Base-by-base conservation (phyloP, 2,113 vertebrate species). In the Tyrannus savana region DNA sequence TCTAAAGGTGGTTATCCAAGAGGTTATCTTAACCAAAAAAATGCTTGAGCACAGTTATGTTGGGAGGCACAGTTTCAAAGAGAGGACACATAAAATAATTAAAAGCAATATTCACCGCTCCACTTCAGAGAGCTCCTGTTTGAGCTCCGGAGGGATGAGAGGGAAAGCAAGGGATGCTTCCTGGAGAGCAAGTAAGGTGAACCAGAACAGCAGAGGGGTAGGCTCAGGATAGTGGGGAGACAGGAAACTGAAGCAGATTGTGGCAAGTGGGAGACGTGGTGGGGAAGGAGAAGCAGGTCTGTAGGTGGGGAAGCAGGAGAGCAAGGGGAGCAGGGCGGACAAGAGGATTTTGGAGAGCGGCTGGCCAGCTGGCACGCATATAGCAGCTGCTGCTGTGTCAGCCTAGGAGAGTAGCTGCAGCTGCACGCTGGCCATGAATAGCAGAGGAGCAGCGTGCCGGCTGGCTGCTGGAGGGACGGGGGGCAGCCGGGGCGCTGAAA, bases 331-430 rank as follows among this genome's bases (percentile, higher is more conserved):
- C 14, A 0, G 83, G 58, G 86, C 9, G 24, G 92, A 95, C 93
- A 91, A 89, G 89, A 92, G 90, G 94, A 95, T 85, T 96, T 93
- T 79, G 94, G 93, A 87, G 90, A 95, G 95, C 39, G 11, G 94
- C 95, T 96, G 82, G 94, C 96, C 97, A 97, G 96, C 97, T 97
- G 97, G 96, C 93, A 95, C 82, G 62, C 78, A 95, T 11, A 79
- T 15, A 95, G 96, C 97, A 97, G 97, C 97, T 97, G 97, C 96
- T 85, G 95, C 93, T 91, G 92, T 95, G 97, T 96, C 97, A 97
- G 95, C 95, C 94, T 79, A 92, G 93, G 74, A 87, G 86, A 96
- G 95, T 47, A 84, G 96, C 94, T 96, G 96, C 96, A 97, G 97
- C 97, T 97, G 96, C 95, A 96, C 9, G 39, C 82, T 94, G 92